Evolutionary conservation across 2,888 invertebrate species (phyloP).

Genomic region (Dilophus febrilis): DNA sequence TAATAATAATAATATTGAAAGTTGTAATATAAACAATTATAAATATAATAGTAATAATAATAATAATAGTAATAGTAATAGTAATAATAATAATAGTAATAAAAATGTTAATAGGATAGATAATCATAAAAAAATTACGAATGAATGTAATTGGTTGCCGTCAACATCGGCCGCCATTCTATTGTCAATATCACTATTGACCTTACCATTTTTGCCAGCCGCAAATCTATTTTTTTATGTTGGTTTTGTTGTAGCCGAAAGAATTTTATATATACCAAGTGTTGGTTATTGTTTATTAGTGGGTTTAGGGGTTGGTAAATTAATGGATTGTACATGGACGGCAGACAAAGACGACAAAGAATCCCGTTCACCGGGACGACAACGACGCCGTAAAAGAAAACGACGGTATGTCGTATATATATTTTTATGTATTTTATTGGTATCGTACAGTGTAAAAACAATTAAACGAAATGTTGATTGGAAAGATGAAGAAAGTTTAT

Average conservation of each 20-base stretch:
- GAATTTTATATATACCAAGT: conserved; percentile 89
- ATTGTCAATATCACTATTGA: conserved; percentile 57
- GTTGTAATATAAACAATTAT: too few relatives aligned
- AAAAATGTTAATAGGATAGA: conserved; percentile 13
- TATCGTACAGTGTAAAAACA: conserved; percentile 59
- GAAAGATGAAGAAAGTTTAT: conserved; percentile 83
- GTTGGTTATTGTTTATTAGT: conserved; percentile 85
- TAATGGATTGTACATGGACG: conserved; percentile 15
- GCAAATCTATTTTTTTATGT: conserved; percentile 95
- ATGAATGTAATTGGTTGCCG: conserved; percentile 1
- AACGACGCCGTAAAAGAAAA: conserved; percentile 23
- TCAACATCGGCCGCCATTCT: conserved; percentile 27
- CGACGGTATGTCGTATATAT: conserved; percentile 19
- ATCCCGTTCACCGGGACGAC: conserved; percentile 12
- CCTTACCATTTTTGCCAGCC: conserved; percentile 87
- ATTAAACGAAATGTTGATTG: conserved; percentile 75
- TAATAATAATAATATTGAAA: too few relatives aligned
- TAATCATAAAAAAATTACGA: neutral
- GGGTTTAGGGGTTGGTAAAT: conserved; percentile 48
- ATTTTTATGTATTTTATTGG: conserved; percentile 37
- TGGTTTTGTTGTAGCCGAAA: conserved; percentile 94
- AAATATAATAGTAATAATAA: conserved; percentile 9
- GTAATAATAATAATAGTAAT: conserved; percentile 30
- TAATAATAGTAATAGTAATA: conserved; percentile 22
- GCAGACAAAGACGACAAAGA: too few relatives aligned